These are phyloP conservation scores for Phoxinus phoxinus DNA, from an alignment of 2,113 vertebrate genomes.

Conservation along the genomic window DNA sequence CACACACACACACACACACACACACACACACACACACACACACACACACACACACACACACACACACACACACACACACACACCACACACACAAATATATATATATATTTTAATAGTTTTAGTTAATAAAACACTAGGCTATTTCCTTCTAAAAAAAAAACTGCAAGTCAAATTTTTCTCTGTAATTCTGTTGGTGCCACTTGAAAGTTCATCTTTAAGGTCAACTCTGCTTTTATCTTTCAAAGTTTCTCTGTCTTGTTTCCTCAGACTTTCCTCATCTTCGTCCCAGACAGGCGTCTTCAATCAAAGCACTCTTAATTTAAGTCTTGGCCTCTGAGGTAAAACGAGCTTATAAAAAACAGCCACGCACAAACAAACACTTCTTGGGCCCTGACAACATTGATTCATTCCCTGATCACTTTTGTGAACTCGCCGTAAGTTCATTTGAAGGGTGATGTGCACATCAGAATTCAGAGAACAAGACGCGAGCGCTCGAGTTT, in stretches of 20 bases:
- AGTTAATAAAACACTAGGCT: neutral
- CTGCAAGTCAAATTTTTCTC: neutral
- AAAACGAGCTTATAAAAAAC: slow-evolving; percentile 20
- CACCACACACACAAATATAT: too few relatives aligned
- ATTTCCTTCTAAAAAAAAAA: neutral
- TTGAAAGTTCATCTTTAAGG: slow-evolving; percentile 7
- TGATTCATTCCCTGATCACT: slow-evolving; percentile 45
- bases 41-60: too few relatives aligned
- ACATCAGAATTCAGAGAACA: slow-evolving; percentile 43
- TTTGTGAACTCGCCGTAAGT: slow-evolving; percentile 14
- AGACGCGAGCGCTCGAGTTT: neutral
- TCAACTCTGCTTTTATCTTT: neutral
- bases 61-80: too few relatives aligned
- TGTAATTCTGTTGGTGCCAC: neutral
- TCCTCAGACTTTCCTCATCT: slow-evolving; percentile 9
- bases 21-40: too few relatives aligned
- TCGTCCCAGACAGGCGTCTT: slow-evolving; percentile 6
- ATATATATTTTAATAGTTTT: neutral
- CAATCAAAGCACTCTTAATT: slow-evolving; percentile 41
- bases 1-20: too few relatives aligned
- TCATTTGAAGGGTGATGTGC: slow-evolving; percentile 44
- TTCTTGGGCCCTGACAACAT: neutral
- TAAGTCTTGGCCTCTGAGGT: slow-evolving; percentile 19
- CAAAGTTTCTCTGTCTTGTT: neutral
- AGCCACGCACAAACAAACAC: slow-evolving; percentile 35